Base-by-base conservation (phyloP, 30 jellyfish, hydroid and myxozoan species). In the Chironex yamaguchii region DNA sequence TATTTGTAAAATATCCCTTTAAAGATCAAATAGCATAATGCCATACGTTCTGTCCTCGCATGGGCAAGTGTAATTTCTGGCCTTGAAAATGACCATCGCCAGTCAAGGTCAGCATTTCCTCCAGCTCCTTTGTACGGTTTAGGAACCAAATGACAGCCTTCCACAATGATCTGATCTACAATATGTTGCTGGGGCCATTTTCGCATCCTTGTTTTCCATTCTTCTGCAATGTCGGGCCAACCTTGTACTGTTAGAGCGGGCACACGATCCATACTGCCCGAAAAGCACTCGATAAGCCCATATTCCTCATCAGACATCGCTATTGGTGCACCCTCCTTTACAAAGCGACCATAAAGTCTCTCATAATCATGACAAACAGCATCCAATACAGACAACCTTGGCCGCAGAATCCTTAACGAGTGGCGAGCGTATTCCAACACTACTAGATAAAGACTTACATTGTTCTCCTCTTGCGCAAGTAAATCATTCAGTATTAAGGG, bases 51-150 rank as follows among this genome's bases (percentile, higher is more conserved):
- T 20, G 34, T 64, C 30, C 78, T 28, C 4, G 30, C 14, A 28
- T 64, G 17, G 26, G 78, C 78, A 20, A 64, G 42, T 24, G 30
- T n/a, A 36, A 64, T 64, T 64, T 64, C 78, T 24, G 78, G 50
- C 17, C 30, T 28, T 1, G 78, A 64, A 28, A 64, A 64, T 32
- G 78, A 64, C 78, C 78, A 64, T 4, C 78, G 78, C 78, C 78
- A 64, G 13, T 64, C 78, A 1, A 64, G 42, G 30, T n/a, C 30
- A 1, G 26, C 78, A 50, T 64, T 64, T 64, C 2, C 4, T 64
- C 30, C 78, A 2, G 20, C 64, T 2, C 34, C 78, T n/a, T 23
- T 24, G 34, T 4, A 64, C 30, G 78, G 78, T 64, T 64, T 64
- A 20, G 78, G 78, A 20, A 64, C 78, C 24, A 64, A 17, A 64